Conservation (phyloP, 2,888 invertebrate genomes). For the Himalopsyche anomala region DNA sequence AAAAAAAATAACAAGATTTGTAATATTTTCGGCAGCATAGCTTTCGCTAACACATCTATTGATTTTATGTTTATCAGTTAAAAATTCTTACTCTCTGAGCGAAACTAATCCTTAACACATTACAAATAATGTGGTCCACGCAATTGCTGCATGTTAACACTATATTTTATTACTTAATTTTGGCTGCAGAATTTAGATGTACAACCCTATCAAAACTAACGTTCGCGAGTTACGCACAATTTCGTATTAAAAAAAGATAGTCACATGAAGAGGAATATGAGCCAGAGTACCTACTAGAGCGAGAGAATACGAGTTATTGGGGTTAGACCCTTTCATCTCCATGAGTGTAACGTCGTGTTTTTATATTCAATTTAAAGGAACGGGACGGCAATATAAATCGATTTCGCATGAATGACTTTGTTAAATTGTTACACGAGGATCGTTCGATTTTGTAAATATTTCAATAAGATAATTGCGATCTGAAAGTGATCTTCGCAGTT, state of each 20-base stretch:
- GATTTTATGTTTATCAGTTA: too few relatives aligned
- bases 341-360: background rate
- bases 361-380: background rate
- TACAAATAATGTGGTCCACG: too few relatives aligned
- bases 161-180: too few relatives aligned
- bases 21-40: too few relatives aligned
- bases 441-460: background rate
- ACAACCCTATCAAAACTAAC: background rate
- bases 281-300: background rate
- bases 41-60: too few relatives aligned
- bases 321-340: conserved; percentile 11
- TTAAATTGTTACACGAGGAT: background rate
- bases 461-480: background rate
- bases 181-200: background rate
- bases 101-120: too few relatives aligned
- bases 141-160: too few relatives aligned
- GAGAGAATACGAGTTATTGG: conserved; percentile 25
- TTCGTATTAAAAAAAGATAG: conserved; percentile 7
- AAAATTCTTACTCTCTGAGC: too few relatives aligned
- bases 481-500: too few relatives aligned
- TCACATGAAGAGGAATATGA: conserved; percentile 24
- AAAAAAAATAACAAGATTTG: too few relatives aligned
- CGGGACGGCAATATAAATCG: background rate
- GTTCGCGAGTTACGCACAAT: conserved; percentile 28
- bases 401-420: background rate